These are phyloP conservation scores for Druceiella hillmani DNA, from an alignment of 2,888 invertebrate genomes.

Conservation along the genomic window DNA sequence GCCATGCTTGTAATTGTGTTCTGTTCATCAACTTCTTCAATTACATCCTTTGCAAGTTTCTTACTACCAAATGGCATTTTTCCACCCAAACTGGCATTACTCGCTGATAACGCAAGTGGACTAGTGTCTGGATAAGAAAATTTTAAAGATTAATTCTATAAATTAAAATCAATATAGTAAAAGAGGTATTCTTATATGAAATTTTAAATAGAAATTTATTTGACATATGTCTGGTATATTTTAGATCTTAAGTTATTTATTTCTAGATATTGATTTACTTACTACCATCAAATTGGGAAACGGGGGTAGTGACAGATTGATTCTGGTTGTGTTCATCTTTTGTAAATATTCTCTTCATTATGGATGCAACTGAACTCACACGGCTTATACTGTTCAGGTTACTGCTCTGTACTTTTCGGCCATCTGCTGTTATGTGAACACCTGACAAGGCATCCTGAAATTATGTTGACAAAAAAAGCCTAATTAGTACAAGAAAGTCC, in stretches of 20 bases:
- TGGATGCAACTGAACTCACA: slow-evolving; percentile 72
- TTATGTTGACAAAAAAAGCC: no score
- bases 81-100: slow-evolving; percentile 34
- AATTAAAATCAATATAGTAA: neutral
- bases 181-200: no score
- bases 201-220: no score
- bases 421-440: no score
- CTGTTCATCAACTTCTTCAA: slow-evolving; percentile 77
- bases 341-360: slow-evolving; percentile 70
- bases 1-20: slow-evolving; percentile 72
- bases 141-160: neutral
- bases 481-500: no score
- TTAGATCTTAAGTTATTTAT: slow-evolving; percentile 5
- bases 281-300: slow-evolving; percentile 47
- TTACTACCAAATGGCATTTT: slow-evolving; percentile 47
- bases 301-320: slow-evolving; percentile 28
- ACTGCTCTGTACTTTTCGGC: no score
- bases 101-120: slow-evolving; percentile 38
- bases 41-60: slow-evolving; percentile 66
- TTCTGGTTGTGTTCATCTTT: slow-evolving; percentile 63
- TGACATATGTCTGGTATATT: no score
- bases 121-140: neutral
- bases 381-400: no score
- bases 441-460: no score
- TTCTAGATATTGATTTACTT: slow-evolving; percentile 23